phyloP scores from a whole-genome alignment of 2,113 vertebrate genomes.

The Grus americana region DNA sequence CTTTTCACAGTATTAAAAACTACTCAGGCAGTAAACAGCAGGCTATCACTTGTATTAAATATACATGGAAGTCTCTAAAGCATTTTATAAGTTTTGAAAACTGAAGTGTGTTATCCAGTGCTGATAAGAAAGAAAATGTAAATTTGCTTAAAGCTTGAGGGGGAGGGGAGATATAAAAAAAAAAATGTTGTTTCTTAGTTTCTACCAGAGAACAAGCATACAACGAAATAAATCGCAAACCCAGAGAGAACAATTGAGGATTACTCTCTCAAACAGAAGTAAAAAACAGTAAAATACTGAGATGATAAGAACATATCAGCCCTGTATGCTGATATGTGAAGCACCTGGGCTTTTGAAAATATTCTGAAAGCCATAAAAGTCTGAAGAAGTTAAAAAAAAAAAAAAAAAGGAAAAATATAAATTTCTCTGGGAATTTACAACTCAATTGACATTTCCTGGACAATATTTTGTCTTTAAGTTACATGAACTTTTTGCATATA shows the following conservation, averaged over 20 bases:
- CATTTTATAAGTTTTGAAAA: neutral
- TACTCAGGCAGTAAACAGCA: neutral
- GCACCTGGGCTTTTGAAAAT: slow-evolving; percentile 3
- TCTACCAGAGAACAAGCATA: neutral
- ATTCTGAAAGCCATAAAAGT: slow-evolving; percentile 10
- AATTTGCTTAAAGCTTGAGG: neutral
- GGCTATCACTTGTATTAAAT: neutral
- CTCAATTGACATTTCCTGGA: slow-evolving; percentile 61
- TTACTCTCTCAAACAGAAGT: slow-evolving; percentile 57
- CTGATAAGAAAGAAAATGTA: neutral
- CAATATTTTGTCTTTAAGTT: slow-evolving; percentile 37
- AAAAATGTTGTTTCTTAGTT: neutral
- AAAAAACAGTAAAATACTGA: slow-evolving; percentile 58
- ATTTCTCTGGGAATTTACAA: slow-evolving; percentile 17
- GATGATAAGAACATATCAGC: slow-evolving; percentile 24
- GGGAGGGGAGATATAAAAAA: neutral
- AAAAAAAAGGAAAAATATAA: slow-evolving; percentile 12
- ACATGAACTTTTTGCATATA: slow-evolving; percentile 21
- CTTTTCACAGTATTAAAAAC: neutral
- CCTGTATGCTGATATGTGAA: neutral
- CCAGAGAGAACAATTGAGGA: neutral
- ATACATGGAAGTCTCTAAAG: neutral
- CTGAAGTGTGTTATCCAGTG: neutral
- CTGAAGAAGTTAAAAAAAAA: neutral
- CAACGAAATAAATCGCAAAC: neutral